Evolutionary conservation across 1,140 invertebrate genomes (phyloP).

Genomic region (Trypoxylus dichotomus): DNA sequence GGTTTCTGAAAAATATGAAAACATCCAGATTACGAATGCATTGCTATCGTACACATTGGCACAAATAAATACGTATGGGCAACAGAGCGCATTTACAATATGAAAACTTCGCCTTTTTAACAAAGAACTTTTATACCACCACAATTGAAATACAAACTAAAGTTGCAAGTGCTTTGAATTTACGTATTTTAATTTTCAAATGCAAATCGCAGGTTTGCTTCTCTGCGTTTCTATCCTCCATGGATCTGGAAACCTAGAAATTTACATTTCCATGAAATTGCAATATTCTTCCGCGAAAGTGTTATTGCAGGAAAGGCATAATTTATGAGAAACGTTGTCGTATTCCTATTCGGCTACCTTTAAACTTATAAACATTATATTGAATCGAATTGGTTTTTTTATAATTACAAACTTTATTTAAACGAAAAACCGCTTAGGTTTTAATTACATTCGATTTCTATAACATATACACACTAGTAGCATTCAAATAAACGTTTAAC

Average conservation of each 20-base stretch:
- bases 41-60: too few species aligned
- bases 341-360: too few species aligned
- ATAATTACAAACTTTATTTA: too few species aligned
- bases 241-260: background rate
- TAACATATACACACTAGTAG: background rate
- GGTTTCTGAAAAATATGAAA: too few species aligned
- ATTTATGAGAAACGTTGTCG: too few species aligned
- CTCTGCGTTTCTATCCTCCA: background rate
- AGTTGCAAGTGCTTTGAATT: background rate
- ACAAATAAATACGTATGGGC: too few species aligned
- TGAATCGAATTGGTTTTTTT: too few species aligned
- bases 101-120: background rate
- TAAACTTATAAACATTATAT: too few species aligned
- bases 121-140: background rate
- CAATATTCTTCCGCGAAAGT: background rate
- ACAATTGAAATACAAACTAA: background rate
- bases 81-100: background rate
- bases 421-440: too few species aligned
- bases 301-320: too few species aligned
- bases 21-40: too few species aligned
- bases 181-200: constrained; percentile 23
- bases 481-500: background rate
- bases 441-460: too few species aligned
- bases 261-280: background rate
- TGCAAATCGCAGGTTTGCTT: background rate